Base-by-base conservation (phyloP, 2,888 invertebrate genomes). In the Tortricodes alternella region DNA sequence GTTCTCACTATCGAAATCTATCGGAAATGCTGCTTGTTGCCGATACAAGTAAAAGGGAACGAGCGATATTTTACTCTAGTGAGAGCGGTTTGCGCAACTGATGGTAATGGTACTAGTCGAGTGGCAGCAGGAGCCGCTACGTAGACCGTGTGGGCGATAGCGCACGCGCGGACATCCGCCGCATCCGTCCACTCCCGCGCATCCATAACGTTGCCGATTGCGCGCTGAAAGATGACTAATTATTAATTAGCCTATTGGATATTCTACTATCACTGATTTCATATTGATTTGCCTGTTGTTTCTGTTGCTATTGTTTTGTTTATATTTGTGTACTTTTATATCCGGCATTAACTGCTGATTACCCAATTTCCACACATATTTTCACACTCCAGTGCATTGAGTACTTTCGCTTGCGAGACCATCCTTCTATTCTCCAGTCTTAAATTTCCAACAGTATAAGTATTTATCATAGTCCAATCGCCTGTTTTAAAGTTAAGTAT, bases 151-250 rank as follows among this genome's bases (percentile, higher is more conserved):
- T 16, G n/a, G 18, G 15, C 32, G 13, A 13, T 6, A 13, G n/a
- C 18, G 18, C 27, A 1, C 37, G 37, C 18, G 8, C 37, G 37
- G 29, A 18, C 37, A 24, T 43, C 34, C 32, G 53, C n/a, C 32
- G 39, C 38, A 53, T 37, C 53, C 39, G 53, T 32, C 38, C 46
- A 32, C 38, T 38, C 29, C 29, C 32, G 53, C 46, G 39, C 23
- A 21, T 37, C 27, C 44, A 18, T 44, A 38, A 38, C 15, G 32
- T 8, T n/a, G 5, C 19, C 11, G 21, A 46, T 23, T 46, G 38
- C 46, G 15, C 19, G n/a, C 27, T 24, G 18, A 32, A 19, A 8
- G 32, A 46, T 27, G 37, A 21, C 23, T 32, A 38, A 32, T 46
- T 21, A 38, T 27, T 32, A 2, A 39, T 23, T 4, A 8, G 1